These are phyloP conservation scores for Vanacampus margaritifer DNA, from an alignment of 2,113 vertebrate genomes.

Conservation along the genomic window DNA sequence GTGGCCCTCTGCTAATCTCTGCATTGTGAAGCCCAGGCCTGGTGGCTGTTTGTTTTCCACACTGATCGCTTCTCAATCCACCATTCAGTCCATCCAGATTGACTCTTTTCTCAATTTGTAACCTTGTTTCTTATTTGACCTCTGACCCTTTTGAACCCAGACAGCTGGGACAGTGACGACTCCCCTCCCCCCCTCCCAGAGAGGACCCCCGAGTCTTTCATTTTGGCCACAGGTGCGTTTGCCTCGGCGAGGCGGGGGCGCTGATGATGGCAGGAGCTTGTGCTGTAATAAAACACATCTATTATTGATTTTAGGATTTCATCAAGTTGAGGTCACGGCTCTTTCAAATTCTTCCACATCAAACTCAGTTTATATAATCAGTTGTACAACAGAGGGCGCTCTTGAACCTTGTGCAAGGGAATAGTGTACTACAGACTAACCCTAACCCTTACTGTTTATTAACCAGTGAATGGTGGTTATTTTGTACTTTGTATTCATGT, in stretches of 20 bases:
- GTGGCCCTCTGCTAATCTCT: slow-evolving; percentile 23
- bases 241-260: slow-evolving; percentile 50
- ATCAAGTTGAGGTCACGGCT: background rate
- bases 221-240: slow-evolving; percentile 87
- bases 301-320: background rate
- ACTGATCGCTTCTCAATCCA: slow-evolving; percentile 9
- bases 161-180: slow-evolving; percentile 84
- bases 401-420: background rate
- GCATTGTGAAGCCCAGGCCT: slow-evolving; percentile 29
- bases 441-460: too few relatives aligned
- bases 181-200: slow-evolving; percentile 87
- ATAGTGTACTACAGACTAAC: background rate
- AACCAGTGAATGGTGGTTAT: too few relatives aligned
- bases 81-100: slow-evolving; percentile 1
- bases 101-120: background rate
- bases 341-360: background rate
- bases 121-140: slow-evolving; percentile 48
- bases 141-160: slow-evolving; percentile 79
- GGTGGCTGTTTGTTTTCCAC: slow-evolving; percentile 40
- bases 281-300: background rate
- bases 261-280: slow-evolving; percentile 2
- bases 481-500: too few relatives aligned
- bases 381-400: slow-evolving; percentile 39
- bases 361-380: background rate
- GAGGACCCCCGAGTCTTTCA: slow-evolving; percentile 92